These are phyloP conservation scores for Gryllus bimaculatus DNA, from an alignment of 1,140 invertebrate species.

Conservation along the genomic window DNA sequence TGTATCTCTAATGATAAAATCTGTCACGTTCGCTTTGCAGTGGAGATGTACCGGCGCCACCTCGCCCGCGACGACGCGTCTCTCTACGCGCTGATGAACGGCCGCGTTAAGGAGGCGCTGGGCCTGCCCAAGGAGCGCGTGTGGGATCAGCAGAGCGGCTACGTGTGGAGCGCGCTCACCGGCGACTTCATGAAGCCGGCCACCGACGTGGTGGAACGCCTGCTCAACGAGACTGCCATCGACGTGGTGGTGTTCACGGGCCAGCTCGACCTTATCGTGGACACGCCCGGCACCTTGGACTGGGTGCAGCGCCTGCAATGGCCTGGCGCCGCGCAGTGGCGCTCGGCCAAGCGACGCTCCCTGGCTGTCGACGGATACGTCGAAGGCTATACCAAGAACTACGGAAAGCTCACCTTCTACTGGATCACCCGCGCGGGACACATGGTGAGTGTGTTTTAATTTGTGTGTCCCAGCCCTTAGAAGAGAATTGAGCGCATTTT, in stretches of 20 bases:
- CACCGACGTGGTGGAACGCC: conserved; percentile 53
- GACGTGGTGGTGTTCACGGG: conserved; percentile 60
- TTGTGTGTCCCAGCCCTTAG: neutral
- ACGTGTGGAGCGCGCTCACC: conserved; percentile 51
- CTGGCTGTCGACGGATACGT: conserved; percentile 46
- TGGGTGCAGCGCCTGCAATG: conserved; percentile 65
- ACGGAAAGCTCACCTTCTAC: conserved; percentile 59
- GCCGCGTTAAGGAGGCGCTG: neutral
- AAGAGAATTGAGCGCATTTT: too few species aligned
- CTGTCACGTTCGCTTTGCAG: neutral
- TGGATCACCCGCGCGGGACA: conserved; percentile 64
- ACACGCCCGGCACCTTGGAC: conserved; percentile 44
- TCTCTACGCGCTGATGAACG: conserved; percentile 35
- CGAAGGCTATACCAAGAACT: conserved; percentile 55
- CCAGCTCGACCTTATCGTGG: conserved; percentile 59
- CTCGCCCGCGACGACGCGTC: neutral
- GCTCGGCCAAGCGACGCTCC: conserved; percentile 37
- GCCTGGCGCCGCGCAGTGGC: conserved; percentile 44
- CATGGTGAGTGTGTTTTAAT: conserved; percentile 43
- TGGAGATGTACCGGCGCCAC: neutral
- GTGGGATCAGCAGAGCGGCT: conserved; percentile 34
- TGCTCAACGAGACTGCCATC: conserved; percentile 59
- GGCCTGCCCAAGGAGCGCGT: conserved; percentile 18
- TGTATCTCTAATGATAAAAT: neutral
- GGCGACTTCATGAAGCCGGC: conserved; percentile 82